Conservation (phyloP, 1,140 invertebrate genomes). For the Brachystomella parvula region DNA sequence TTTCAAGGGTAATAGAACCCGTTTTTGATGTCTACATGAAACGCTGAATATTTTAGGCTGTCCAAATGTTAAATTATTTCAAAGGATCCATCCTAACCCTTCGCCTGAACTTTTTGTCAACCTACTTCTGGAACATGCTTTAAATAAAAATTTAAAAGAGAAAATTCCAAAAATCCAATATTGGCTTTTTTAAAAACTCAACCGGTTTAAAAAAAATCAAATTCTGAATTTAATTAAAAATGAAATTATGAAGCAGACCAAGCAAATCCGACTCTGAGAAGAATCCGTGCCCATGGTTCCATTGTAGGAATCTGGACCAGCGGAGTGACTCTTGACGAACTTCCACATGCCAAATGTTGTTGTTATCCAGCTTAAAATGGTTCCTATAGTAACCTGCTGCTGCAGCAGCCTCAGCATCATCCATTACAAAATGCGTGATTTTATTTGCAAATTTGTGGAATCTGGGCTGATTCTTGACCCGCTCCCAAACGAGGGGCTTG, state of each 20-base stretch:
- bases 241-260: background rate
- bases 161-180: no score
- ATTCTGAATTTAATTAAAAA: background rate
- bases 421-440: constrained; percentile 5
- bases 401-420: constrained; percentile 13
- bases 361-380: background rate
- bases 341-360: background rate
- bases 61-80: no score
- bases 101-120: no score
- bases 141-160: no score
- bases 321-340: background rate
- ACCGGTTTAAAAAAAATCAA: constrained; percentile 1
- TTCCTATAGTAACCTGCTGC: background rate
- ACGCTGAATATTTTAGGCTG: no score
- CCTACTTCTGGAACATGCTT: no score
- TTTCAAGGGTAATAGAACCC: no score
- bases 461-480: background rate
- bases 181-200: background rate
- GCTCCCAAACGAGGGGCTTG: constrained; percentile 16
- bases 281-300: background rate
- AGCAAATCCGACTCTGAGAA: background rate
- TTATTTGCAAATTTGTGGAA: constrained; percentile 13
- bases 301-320: background rate
- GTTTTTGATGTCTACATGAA: no score
- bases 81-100: no score